Evolutionary conservation across 2,888 invertebrate species (phyloP).

Genomic region (Dysmachus trigonus): DNA sequence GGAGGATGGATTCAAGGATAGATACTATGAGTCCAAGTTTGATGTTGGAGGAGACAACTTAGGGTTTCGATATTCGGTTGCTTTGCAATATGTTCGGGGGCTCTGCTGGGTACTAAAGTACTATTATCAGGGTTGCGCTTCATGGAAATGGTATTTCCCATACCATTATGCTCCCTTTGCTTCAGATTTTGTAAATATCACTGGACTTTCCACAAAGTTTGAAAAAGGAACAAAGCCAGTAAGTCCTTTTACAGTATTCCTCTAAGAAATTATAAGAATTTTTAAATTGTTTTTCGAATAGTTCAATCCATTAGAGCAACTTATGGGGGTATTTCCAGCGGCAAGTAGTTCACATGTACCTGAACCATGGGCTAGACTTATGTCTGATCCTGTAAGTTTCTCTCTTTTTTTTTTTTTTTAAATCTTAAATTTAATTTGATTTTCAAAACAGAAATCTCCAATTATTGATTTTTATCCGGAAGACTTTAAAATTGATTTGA

Average conservation of each 20-base stretch:
- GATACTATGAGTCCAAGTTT: constrained; percentile 96
- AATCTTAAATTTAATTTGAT: not conserved
- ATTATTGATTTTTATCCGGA: constrained; percentile 99
- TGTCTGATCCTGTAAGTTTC: constrained; percentile 87
- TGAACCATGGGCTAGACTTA: constrained; percentile 89
- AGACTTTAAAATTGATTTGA: constrained; percentile 97
- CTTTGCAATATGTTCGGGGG: constrained; percentile 93
- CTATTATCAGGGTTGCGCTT: constrained; percentile 99
- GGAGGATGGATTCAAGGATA: constrained; percentile 98
- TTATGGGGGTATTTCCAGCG: constrained; percentile 99
- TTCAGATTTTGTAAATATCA: constrained; percentile 95
- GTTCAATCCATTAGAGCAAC: constrained; percentile 96
- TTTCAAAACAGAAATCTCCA: constrained; percentile 75
- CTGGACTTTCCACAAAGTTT: constrained; percentile 86
- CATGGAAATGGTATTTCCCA: constrained; percentile 99
- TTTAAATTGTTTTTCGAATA: constrained; percentile 57
- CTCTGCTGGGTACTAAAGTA: constrained; percentile 98
- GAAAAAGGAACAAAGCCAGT: constrained; percentile 89
- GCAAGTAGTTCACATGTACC: constrained; percentile 96
- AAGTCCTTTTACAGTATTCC: constrained; percentile 57
- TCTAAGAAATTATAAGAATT: not conserved
- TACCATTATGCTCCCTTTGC: constrained; percentile 99
- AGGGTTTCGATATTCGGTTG: constrained; percentile 91
- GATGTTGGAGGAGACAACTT: constrained; percentile 79
- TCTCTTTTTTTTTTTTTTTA: not conserved